Evolutionary conservation across 2,888 invertebrate genomes (phyloP).

Genomic region (Callinectes sapidus): DNA sequence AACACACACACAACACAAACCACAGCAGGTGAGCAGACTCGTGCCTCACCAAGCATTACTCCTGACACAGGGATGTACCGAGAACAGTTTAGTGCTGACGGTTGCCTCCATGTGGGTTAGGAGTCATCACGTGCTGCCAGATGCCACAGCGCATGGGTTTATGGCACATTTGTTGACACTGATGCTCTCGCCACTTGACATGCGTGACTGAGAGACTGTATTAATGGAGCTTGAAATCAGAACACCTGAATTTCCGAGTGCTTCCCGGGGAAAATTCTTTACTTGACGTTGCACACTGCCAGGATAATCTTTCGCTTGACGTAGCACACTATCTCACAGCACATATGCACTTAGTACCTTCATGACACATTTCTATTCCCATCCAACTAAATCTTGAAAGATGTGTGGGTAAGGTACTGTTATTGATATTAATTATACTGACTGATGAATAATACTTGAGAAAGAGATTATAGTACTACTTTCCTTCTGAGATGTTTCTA

Average conservation of each 20-base stretch:
- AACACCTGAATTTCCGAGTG: not conserved
- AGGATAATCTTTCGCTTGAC: not conserved
- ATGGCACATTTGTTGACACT: constrained; percentile 18
- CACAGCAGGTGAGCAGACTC: not conserved
- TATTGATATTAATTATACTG: not conserved
- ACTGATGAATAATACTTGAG: constrained; percentile 12
- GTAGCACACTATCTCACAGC: not conserved
- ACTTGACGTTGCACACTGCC: not conserved
- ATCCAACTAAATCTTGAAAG: not conserved
- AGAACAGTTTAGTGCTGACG: not conserved
- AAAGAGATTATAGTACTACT: constrained; percentile 10
- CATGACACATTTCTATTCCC: not conserved
- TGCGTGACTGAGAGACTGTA: not conserved
- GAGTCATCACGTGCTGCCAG: not conserved
- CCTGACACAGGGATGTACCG: not conserved
- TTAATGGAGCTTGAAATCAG: constrained; percentile 5
- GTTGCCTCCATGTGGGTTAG: not conserved
- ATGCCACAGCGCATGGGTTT: not conserved
- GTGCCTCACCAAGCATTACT: constrained; percentile 6
- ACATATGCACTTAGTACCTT: constrained; percentile 7
- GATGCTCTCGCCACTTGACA: constrained; percentile 14
- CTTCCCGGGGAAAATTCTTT: not conserved
- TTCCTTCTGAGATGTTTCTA: constrained; percentile 18
- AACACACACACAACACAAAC: constrained; percentile 14
- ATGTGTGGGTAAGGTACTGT: not conserved